Evolutionary conservation across 2,797 vertebrate genomes (phyloP).

Genomic region (Gallinago nigripennis): DNA sequence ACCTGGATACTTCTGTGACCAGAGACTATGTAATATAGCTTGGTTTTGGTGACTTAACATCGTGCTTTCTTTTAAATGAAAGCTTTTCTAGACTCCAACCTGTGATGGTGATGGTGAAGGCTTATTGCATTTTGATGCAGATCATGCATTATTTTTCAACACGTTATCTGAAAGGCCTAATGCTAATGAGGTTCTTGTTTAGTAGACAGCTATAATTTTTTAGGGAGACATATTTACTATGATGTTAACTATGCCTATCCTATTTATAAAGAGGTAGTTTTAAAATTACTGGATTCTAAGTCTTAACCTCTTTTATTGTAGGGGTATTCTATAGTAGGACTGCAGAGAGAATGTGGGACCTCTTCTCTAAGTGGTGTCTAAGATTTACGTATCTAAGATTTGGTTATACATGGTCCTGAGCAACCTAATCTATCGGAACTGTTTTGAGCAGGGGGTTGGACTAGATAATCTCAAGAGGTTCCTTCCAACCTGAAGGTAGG

Average conservation of each 20-base stretch:
- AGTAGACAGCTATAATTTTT: background rate
- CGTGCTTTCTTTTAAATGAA: background rate
- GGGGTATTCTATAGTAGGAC: background rate
- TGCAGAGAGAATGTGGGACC: background rate
- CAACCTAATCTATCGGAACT: background rate
- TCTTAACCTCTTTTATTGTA: background rate
- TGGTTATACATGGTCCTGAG: background rate
- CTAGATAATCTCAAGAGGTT: background rate
- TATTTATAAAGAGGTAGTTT: background rate
- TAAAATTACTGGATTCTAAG: background rate
- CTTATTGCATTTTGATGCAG: background rate
- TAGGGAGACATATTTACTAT: background rate
- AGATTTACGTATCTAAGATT: background rate
- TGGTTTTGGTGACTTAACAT: background rate
- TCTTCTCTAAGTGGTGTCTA: background rate
- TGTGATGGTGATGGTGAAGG: background rate
- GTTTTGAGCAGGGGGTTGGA: background rate
- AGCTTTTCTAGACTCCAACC: background rate
- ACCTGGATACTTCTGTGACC: background rate
- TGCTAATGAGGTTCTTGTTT: background rate
- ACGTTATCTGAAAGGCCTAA: background rate
- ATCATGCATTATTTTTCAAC: background rate
- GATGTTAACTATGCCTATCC: background rate
- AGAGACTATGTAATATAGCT: background rate
- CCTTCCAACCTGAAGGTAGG: background rate